Percentiles rank a stretch among this genome's conserved stretches.
Evolutionary conservation across 2,888 invertebrate species (phyloP).

Genomic region (Leucophora obtusa): DNA sequence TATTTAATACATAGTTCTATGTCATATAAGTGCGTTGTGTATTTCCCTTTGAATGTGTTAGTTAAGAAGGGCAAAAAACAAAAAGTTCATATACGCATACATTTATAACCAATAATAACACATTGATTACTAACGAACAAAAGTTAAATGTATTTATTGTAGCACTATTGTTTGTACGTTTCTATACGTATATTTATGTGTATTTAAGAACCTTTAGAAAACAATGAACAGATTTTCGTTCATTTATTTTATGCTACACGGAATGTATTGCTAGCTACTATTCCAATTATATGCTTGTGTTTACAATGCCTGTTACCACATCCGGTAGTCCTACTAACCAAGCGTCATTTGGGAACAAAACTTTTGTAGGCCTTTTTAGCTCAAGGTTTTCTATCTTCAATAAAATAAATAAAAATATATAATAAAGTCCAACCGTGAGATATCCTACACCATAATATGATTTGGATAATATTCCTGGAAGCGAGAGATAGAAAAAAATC

Average conservation of each 20-base stretch:
- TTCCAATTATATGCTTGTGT: constrained; percentile 22
- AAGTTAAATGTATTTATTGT: constrained; percentile 53
- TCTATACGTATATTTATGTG: constrained; percentile 16
- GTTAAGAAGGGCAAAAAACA: constrained; percentile 53
- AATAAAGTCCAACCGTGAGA: too few relatives aligned
- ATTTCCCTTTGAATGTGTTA: constrained; percentile 4
- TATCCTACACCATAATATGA: too few relatives aligned
- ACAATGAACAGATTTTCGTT: constrained; percentile 54
- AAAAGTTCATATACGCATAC: constrained; percentile 48
- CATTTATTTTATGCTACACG: not conserved
- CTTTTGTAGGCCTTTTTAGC: constrained; percentile 8
- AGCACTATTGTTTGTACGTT: constrained; percentile 45
- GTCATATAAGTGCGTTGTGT: not conserved
- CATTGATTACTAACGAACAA: constrained; percentile 61
- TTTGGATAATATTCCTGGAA: too few relatives aligned
- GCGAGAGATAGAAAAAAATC: too few relatives aligned
- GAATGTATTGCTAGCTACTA: not conserved
- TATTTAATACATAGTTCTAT: not conserved
- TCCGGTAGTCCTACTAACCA: constrained; percentile 50
- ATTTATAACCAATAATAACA: constrained; percentile 56
- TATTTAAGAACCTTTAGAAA: constrained; percentile 51
- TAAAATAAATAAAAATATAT: too few relatives aligned
- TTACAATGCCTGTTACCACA: constrained; percentile 44
- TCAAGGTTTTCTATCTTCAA: constrained; percentile 10
- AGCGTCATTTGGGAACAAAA: constrained; percentile 44